Conservation (phyloP, 64 coral and sea anemone species). For the Astreopora myriophthalma region DNA sequence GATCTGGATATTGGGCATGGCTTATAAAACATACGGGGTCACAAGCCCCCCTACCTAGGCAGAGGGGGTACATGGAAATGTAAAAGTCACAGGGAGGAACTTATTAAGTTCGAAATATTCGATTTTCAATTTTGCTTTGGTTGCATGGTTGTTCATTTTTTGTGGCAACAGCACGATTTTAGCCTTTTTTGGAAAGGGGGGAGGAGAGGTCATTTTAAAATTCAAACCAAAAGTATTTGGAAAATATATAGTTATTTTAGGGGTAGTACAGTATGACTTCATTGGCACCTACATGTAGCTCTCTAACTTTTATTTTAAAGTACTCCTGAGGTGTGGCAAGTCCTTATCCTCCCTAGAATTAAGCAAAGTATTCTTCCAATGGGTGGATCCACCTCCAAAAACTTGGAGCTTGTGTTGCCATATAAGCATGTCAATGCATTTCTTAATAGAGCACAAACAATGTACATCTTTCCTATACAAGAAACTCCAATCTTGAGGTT, state of each 20-base stretch:
- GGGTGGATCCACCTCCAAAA: not conserved
- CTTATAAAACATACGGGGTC: not conserved
- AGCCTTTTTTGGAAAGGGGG: not conserved
- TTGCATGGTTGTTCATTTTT: not conserved
- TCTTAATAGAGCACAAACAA: not conserved
- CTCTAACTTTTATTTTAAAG: not conserved
- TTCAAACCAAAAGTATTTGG: not conserved
- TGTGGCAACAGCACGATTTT: not conserved
- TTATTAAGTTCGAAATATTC: not conserved
- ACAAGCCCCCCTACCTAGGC: not conserved
- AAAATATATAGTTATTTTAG: not conserved
- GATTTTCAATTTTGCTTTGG: not conserved
- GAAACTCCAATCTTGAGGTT: not conserved
- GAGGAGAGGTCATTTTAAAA: not conserved
- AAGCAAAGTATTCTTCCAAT: conserved; percentile 10
- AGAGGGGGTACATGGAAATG: conserved; percentile 6
- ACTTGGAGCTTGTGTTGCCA: not conserved
- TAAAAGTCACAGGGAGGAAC: not conserved
- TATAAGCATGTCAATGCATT: conserved; percentile 1
- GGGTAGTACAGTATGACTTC: not conserved
- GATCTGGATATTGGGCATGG: not conserved
- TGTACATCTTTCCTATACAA: not conserved
- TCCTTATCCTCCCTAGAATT: not conserved
- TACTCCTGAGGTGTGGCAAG: not conserved
- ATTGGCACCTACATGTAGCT: not conserved